Evolutionary conservation across 2,113 vertebrate species (phyloP), one percentile per base, ranked within the genome.

Genomic region (Gallinago paraguaiae): DNA sequence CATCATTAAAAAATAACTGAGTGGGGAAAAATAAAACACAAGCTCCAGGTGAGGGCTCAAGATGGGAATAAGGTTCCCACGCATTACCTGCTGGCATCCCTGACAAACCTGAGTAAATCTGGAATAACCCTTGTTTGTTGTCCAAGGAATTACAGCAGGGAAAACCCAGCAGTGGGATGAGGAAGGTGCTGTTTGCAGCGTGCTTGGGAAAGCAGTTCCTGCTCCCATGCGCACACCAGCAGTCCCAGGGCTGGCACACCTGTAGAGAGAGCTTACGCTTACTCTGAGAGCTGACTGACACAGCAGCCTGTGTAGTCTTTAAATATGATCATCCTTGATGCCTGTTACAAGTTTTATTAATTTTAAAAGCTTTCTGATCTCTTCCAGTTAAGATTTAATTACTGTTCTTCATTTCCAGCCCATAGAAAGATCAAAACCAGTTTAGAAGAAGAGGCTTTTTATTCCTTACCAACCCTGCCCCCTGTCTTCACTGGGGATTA

Each of bases 321-420:
- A 65, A 54, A 65, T 82, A 35, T 6, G 4, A 79, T 75, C 30
- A 74, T 37, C 54, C 69, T 39, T 56, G 78, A 71, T 53, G 69
- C n/a, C 54, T 59, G 16, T 59, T 90, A 63, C 53, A 59, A 83
- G 39, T 72, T 92, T 88, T 77, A 94, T 88, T 80, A 71, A 59
- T 72, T 88, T 84, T 48, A 81, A 92, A 94, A 95, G 68, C 82
- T 63, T 87, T 90, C 82, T 92, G 90, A 87, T 84, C 82, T 90
- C 86, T 76, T 81, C 79, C 86, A 77, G 69, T 87, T 87, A 90
- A 53, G 79, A 69, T 84, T 90, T 90, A 92, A 94, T 90, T 88
- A 81, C 69, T 72, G 43, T 48, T 81, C 86, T 63, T 90, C 78
- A 72, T 84, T 84, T 83, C 30, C 74, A 94, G 54, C 64, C 85